Evolutionary conservation across 23 tunicate species (phyloP).

Genomic region (Ciona savignyi): DNA sequence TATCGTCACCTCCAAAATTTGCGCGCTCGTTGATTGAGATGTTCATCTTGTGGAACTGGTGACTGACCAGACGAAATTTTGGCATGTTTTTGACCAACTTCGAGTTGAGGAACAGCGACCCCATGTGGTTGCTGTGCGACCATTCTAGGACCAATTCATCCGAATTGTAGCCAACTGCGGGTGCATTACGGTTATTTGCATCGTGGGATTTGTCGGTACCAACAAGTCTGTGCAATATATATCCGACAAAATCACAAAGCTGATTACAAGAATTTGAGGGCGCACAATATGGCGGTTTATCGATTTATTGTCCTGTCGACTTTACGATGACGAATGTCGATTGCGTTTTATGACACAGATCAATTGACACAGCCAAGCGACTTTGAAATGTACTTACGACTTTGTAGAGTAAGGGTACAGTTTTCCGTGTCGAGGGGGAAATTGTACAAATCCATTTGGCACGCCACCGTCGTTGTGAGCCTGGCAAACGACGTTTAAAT

Average conservation of each 20-base stretch:
- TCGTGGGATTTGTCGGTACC: no score
- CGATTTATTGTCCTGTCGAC: no score
- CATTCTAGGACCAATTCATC: constrained; percentile 51
- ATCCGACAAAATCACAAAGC: no score
- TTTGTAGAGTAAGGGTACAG: constrained; percentile 60
- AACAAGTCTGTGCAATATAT: no score
- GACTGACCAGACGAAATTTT: constrained; percentile 52
- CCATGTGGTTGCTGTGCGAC: constrained; percentile 18
- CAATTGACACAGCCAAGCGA: no score
- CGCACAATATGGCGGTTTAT: no score
- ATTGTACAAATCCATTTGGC: constrained; percentile 81
- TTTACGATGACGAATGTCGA: no score
- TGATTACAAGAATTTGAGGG: no score
- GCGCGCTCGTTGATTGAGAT: constrained; percentile 14
- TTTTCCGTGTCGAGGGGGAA: constrained; percentile 90
- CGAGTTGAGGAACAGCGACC: constrained; percentile 46
- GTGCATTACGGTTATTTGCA: no score
- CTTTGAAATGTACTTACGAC: constrained; percentile 60
- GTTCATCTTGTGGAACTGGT: constrained; percentile 20
- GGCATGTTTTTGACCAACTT: constrained; percentile 74
- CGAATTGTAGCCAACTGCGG: constrained; percentile 51
- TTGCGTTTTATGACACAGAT: no score
- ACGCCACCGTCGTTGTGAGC: constrained; percentile 87
- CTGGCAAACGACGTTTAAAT: no score
- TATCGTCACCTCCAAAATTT: constrained; percentile 9